phyloP scores from a whole-genome alignment of 1,140 invertebrate genomes.

The Drosophila nebulosa region DNA sequence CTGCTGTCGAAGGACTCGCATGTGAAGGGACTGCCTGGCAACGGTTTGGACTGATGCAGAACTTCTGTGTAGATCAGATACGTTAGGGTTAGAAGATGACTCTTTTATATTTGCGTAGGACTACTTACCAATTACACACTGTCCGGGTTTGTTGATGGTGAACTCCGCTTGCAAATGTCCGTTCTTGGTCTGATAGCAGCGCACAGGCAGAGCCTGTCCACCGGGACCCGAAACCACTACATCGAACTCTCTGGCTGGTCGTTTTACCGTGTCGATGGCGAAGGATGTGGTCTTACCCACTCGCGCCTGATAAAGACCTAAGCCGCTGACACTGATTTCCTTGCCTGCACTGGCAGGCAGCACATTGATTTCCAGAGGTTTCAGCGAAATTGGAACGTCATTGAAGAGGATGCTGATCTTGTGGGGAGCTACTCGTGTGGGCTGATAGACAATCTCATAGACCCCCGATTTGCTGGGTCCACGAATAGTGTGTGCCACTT shows the following conservation, averaged over 20 bases:
- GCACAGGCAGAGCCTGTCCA: conserved; percentile 94
- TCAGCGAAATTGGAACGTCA: conserved; percentile 85
- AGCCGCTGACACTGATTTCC: conserved; percentile 84
- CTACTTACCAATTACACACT: conserved; percentile 84
- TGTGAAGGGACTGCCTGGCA: conserved; percentile 97
- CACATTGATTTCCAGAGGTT: conserved; percentile 82
- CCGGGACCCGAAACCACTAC: conserved; percentile 94
- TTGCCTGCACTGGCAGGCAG: conserved; percentile 85
- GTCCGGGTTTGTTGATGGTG: conserved; percentile 89
- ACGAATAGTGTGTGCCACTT: conserved; percentile 90
- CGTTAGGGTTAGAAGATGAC: background rate
- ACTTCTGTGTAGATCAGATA: conserved; percentile 85
- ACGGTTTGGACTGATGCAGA: conserved; percentile 93
- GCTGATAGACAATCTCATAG: conserved; percentile 93
- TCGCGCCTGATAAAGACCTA: conserved; percentile 91
- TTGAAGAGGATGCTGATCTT: conserved; percentile 90
- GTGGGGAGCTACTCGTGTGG: conserved; percentile 90
- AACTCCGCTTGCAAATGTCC: conserved; percentile 96
- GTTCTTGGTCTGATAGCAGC: conserved; percentile 97
- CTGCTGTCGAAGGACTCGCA: conserved; percentile 97
- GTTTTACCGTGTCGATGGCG: conserved; percentile 92
- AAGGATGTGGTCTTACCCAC: conserved; percentile 91
- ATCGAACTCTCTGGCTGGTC: conserved; percentile 93
- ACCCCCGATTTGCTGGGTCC: conserved; percentile 85
- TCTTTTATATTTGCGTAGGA: background rate